Conservation (phyloP, 2,113 vertebrate species). For the Pelobates fuscus region DNA sequence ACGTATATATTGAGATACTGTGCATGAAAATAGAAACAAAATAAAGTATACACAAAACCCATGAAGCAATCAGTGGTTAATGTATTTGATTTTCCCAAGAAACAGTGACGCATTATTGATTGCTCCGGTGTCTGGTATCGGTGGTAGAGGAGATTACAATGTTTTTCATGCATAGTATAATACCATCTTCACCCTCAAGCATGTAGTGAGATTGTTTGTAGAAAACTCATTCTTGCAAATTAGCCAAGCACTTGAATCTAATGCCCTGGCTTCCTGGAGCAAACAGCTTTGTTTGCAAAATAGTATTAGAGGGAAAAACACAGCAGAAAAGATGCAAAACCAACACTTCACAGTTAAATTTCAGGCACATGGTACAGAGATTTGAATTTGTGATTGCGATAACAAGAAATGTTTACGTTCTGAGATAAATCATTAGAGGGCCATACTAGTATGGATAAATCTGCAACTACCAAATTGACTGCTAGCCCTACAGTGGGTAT, state of each 20-base stretch:
- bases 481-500: too few relatives aligned
- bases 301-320: background rate
- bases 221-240: slow-evolving; percentile 9
- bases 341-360: slow-evolving; percentile 26
- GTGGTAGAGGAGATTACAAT: background rate
- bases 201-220: background rate
- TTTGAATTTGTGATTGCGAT: slow-evolving; percentile 19
- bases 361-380: background rate
- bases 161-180: too few relatives aligned
- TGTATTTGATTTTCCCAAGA: background rate
- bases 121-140: background rate
- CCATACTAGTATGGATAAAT: too few relatives aligned
- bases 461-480: too few relatives aligned
- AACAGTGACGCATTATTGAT: background rate
- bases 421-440: too few relatives aligned
- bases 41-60: background rate
- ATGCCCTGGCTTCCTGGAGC: slow-evolving; percentile 7
- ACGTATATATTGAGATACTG: too few relatives aligned
- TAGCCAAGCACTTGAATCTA: background rate
- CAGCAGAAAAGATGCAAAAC: slow-evolving; percentile 26
- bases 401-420: too few relatives aligned
- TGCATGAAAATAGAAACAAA: too few relatives aligned
- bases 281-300: slow-evolving; percentile 17
- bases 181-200: slow-evolving; percentile 5
- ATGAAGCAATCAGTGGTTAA: background rate